Evolutionary conservation across 2,113 vertebrate genomes (phyloP), one percentile per base, ranked within the genome.

Genomic region (Hypocryptadius cinnamomeus): DNA sequence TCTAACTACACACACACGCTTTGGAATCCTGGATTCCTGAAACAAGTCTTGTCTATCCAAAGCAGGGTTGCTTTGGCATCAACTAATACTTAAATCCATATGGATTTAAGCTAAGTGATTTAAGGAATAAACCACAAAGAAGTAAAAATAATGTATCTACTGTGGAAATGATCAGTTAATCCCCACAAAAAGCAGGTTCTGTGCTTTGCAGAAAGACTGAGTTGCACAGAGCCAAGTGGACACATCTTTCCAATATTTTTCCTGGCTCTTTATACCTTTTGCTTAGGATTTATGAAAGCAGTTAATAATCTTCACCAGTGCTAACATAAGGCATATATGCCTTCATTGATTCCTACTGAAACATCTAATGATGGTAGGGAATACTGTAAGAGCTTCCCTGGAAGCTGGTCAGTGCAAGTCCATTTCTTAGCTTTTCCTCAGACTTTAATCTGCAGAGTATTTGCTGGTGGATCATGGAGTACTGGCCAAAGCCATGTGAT

Each of bases 181-280:
- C 37, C 74, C 44, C 74, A 89, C 2, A 7, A 71, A 39, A 73
- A 87, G 54, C 64, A 56, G 39, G 83, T 89, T 73, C 59, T 86
- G 42, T 61, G 64, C 63, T 87, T 77, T 77, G 79, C 71, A 92
- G 28, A 82, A 83, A 70, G 68, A 37, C 42, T 77, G 35, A 63
- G 37, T 35, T 73, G 47, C 50, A 69, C 54, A 47, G 74, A 87
- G 81, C 73, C 79, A 87, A 83, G 54, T 8, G 17, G 37, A 64
- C 37, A 47, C n/a, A 48, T 66, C 79, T 91, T 92, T 79, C 71
- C 85, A 80, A 6, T 91, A 69, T 91, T 94, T 94, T 94, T 87
- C 74, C 68, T 96, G 79, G 66, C 89, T 94, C 66, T 88, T 86
- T 28, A 79, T 33, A 17, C 16, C 17, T 72, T 93, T 85, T 89